phyloP scores from a whole-genome alignment of 2,888 invertebrate species.

The Lissocephala sabroskyi region DNA sequence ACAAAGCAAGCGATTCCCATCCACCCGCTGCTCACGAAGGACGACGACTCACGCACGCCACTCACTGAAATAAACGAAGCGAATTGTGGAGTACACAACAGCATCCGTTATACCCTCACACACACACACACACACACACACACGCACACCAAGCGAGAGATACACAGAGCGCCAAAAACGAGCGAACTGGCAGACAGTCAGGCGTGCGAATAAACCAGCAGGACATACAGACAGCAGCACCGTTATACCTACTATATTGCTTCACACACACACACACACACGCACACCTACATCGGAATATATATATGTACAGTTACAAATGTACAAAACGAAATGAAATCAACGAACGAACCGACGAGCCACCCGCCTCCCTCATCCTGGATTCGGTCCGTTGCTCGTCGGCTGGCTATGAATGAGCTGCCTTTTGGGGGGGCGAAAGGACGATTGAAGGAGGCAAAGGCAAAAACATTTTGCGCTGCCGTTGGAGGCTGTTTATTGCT shows the following conservation, averaged over 20 bases:
- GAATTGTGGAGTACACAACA: constrained; percentile 43
- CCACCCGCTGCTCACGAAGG: constrained; percentile 9
- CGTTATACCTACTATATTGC: too few species aligned
- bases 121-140: constrained; percentile 1
- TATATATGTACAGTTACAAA: background rate
- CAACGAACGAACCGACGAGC: constrained; percentile 22
- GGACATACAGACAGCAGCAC: too few species aligned
- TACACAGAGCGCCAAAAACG: constrained; percentile 8
- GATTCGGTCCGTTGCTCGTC: constrained; percentile 4
- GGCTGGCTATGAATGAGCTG: too few species aligned
- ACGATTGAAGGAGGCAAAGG: constrained; percentile 59
- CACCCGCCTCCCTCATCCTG: background rate
- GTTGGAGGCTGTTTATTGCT: constrained; percentile 55
- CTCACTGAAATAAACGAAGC: constrained; percentile 35
- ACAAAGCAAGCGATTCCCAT: too few species aligned
- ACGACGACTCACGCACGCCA: constrained; percentile 21
- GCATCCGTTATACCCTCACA: constrained; percentile 21
- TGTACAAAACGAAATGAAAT: constrained; percentile 12
- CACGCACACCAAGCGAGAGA: constrained; percentile 18
- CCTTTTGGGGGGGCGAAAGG: constrained; percentile 28
- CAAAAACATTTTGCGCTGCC: constrained; percentile 40
- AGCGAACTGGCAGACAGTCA: constrained; percentile 49
- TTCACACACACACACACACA: constrained; percentile 9
- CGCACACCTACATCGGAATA: background rate
- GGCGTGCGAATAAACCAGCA: constrained; percentile 48